Evolutionary conservation across 2,113 vertebrate genomes (phyloP).

Genomic region (Burhinus oedicnemus): DNA sequence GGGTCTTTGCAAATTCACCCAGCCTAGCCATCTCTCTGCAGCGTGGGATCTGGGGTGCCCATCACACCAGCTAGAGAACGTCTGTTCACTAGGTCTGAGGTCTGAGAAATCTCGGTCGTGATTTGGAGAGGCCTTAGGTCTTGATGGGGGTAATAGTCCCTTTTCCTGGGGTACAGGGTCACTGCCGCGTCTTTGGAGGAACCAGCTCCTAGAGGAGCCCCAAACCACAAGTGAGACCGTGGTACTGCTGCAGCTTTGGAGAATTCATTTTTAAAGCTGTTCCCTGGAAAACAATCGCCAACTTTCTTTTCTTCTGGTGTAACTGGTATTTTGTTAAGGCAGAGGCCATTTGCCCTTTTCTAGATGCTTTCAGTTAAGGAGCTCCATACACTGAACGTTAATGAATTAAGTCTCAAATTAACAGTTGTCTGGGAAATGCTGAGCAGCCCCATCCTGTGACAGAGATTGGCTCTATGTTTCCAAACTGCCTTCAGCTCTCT

Average conservation of each 20-base stretch:
- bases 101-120: fast-evolving
- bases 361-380: neutral
- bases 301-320: neutral
- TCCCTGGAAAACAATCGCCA: neutral
- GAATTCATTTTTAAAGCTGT: neutral
- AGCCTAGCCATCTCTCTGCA: neutral
- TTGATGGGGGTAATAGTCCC: fast-evolving
- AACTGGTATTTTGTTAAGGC: neutral
- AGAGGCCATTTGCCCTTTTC: neutral
- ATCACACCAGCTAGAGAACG: neutral
- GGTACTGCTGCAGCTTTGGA: neutral
- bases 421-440: neutral
- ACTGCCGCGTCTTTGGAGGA: neutral
- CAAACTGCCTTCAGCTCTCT: neutral
- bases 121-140: neutral
- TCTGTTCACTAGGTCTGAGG: neutral
- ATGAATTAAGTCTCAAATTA: neutral
- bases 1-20: neutral
- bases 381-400: neutral
- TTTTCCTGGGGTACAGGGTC: neutral
- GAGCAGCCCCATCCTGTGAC: neutral
- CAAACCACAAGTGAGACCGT: neutral
- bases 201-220: neutral
- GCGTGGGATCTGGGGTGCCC: fast-evolving
- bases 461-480: neutral